Percentiles rank a stretch among this genome's conserved stretches.
Evolutionary conservation across 1,140 invertebrate species (phyloP).

Genomic region (Musca domestica): DNA sequence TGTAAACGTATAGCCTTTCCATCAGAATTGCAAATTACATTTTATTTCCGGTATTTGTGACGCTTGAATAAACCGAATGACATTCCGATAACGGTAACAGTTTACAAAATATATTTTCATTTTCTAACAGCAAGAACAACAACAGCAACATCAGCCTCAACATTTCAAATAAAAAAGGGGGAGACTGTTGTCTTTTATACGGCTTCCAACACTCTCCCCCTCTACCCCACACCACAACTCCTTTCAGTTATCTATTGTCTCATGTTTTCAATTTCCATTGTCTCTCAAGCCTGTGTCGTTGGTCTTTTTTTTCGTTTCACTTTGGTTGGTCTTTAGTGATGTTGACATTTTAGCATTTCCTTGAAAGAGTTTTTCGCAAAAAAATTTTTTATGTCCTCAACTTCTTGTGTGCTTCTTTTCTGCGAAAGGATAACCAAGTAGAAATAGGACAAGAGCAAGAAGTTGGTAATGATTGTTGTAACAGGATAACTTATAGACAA

Average conservation of each 20-base stretch:
- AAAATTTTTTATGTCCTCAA: not conserved
- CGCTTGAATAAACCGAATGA: constrained; percentile 46
- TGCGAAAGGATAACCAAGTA: not conserved
- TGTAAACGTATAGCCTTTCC: constrained; percentile 5
- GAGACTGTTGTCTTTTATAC: not conserved
- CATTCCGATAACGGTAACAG: constrained; percentile 7
- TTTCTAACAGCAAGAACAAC: too few relatives aligned
- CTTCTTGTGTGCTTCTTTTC: not conserved
- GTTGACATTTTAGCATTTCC: too few relatives aligned
- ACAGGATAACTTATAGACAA: constrained; percentile 1
- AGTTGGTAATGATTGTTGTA: too few relatives aligned
- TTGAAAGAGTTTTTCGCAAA: too few relatives aligned
- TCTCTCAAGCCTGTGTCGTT: not conserved
- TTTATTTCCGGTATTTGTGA: constrained; percentile 53
- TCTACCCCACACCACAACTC: too few relatives aligned
- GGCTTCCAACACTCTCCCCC: too few relatives aligned
- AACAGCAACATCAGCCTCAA: constrained; percentile 26
- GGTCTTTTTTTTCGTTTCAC: not conserved
- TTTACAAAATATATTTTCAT: constrained; percentile 18
- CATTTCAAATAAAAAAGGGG: constrained; percentile 27
- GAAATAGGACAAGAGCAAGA: constrained; percentile 19
- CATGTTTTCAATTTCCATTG: not conserved
- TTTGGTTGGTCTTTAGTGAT: not conserved
- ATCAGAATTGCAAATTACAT: constrained; percentile 43
- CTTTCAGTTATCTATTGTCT: not conserved